Evolutionary conservation across 2,113 vertebrate genomes (phyloP).

Genomic region (Suricata suricatta): DNA sequence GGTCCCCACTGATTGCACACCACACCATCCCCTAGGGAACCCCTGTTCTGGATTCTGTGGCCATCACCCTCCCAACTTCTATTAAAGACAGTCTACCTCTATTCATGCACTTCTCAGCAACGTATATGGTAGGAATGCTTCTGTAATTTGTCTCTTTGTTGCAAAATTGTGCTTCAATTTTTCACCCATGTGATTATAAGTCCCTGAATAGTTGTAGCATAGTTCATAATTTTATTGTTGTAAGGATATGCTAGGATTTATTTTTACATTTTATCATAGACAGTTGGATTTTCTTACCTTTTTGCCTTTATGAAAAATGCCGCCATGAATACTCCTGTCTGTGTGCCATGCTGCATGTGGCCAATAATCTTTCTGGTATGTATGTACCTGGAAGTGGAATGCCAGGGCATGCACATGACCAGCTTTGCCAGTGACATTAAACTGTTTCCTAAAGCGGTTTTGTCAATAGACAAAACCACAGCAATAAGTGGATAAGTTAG

Average conservation of each 20-base stretch:
- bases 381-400: not conserved
- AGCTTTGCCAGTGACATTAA: not conserved
- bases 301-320: not conserved
- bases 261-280: not conserved
- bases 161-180: not conserved
- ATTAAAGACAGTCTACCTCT: not conserved
- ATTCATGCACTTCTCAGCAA: not conserved
- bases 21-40: fast-evolving
- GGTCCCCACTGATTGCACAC: not conserved
- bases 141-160: not conserved
- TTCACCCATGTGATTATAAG: not conserved
- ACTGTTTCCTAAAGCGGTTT: not conserved
- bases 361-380: not conserved
- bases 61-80: not conserved
- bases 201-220: not conserved
- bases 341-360: not conserved
- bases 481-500: not conserved
- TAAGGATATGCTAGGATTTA: not conserved
- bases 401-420: too few species aligned
- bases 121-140: not conserved
- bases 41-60: not conserved
- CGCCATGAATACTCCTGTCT: not conserved
- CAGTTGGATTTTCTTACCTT: not conserved
- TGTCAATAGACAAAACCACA: not conserved
- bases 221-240: not conserved